Percentiles rank a stretch among this genome's conserved stretches.
Evolutionary conservation across 37 sponge, comb jelly and placozoan genomes (phyloP).

Genomic region (Ephydatia muelleri): DNA sequence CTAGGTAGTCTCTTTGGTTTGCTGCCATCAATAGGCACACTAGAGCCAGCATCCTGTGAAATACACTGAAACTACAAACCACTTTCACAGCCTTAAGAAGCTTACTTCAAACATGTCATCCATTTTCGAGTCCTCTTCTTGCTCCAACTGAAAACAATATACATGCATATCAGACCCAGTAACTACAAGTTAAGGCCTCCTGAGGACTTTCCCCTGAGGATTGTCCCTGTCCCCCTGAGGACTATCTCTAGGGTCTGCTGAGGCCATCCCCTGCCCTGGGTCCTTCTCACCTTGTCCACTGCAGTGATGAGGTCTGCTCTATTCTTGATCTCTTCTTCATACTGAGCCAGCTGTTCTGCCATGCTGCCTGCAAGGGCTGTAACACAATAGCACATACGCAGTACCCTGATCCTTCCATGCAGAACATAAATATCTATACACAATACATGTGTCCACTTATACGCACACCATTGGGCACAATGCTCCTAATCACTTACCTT

Average conservation of each 20-base stretch:
- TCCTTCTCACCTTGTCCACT: not conserved
- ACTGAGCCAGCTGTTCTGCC: constrained; percentile 40
- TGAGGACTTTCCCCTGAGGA: no score
- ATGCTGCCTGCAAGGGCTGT: constrained; percentile 63
- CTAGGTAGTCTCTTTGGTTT: constrained; percentile 46
- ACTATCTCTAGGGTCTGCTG: no score
- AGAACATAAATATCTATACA: constrained; percentile 4
- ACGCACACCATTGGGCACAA: not conserved
- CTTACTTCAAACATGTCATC: constrained; percentile 51
- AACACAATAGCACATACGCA: not conserved
- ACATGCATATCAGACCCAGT: no score
- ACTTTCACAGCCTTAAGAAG: not conserved
- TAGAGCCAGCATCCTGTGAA: not conserved
- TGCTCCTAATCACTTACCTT: not conserved
- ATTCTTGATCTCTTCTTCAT: constrained; percentile 53
- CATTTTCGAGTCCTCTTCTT: constrained; percentile 27
- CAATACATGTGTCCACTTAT: not conserved
- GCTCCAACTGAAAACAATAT: not conserved
- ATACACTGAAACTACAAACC: not conserved
- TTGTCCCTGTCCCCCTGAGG: no score
- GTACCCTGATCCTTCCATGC: not conserved
- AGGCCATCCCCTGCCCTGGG: no score
- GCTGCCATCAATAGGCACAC: not conserved
- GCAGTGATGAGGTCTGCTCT: not conserved
- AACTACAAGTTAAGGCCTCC: not conserved